Conservation (phyloP, 2,888 invertebrate genomes). For the Cataglyphis albicans region DNA sequence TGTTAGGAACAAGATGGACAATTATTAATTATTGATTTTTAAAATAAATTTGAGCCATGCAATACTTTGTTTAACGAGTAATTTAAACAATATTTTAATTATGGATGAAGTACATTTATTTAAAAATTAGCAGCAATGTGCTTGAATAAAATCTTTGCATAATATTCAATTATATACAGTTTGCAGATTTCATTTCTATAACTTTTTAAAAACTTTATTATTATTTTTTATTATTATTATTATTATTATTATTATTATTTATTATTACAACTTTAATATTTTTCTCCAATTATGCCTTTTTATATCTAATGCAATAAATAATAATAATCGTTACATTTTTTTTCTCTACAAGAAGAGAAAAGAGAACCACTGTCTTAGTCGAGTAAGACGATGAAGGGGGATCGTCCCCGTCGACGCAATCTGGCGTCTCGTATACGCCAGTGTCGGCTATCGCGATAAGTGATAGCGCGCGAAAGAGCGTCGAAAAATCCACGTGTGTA, state of each 20-base stretch:
- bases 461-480: conserved; percentile 59
- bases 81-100: neutral
- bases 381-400: conserved; percentile 59
- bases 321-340: neutral
- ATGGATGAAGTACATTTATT: neutral
- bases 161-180: neutral
- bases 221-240: too few relatives aligned
- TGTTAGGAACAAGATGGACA: neutral
- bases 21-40: neutral
- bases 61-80: neutral
- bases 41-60: neutral
- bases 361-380: conserved; percentile 61
- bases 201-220: neutral
- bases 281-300: neutral
- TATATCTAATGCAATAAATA: neutral
- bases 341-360: too few relatives aligned
- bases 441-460: conserved; percentile 73
- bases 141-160: neutral
- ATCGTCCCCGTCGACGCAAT: conserved; percentile 56
- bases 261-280: neutral
- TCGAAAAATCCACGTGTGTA: conserved; percentile 68
- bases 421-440: conserved; percentile 60
- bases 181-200: conserved; percentile 13
- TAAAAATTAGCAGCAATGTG: neutral
- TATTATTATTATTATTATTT: too few relatives aligned